These are phyloP conservation scores for Ambastaia sidthimunki DNA, from an alignment of 2,797 vertebrate species.

Conservation along the genomic window DNA sequence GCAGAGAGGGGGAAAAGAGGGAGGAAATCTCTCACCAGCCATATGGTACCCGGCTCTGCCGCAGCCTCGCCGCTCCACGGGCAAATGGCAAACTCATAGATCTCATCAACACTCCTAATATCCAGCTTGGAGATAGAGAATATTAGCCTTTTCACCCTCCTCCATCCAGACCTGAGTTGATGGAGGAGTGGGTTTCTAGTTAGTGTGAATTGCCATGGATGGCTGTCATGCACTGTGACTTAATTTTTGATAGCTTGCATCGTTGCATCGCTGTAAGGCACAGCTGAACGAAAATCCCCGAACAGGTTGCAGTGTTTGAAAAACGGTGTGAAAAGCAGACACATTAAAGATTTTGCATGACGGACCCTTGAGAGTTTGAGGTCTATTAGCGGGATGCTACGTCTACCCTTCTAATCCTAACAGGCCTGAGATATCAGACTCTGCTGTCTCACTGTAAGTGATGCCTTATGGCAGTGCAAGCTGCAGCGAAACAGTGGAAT, in stretches of 20 bases:
- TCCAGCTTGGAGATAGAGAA: constrained; percentile 77
- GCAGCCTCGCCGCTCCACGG: constrained; percentile 80
- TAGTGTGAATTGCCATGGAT: constrained; percentile 41
- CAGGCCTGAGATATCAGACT: constrained; percentile 75
- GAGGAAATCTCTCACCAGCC: constrained; percentile 91
- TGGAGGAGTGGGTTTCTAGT: constrained; percentile 45
- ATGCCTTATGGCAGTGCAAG: constrained; percentile 76
- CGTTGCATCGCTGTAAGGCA: constrained; percentile 38
- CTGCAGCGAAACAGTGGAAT: constrained; percentile 73
- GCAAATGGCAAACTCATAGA: constrained; percentile 85
- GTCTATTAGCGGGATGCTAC: constrained; percentile 79
- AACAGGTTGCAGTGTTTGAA: constrained; percentile 67
- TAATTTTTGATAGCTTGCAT: constrained; percentile 33
- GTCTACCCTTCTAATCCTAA: constrained; percentile 79
- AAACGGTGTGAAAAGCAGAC: constrained; percentile 55
- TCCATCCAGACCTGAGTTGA: constrained; percentile 51
- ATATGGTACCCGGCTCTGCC: constrained; percentile 90
- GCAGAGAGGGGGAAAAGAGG: constrained; percentile 82
- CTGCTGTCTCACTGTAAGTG: constrained; percentile 72
- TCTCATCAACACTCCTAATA: constrained; percentile 84
- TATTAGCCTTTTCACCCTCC: constrained; percentile 72
- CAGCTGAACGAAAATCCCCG: constrained; percentile 56
- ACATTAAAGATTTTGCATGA: constrained; percentile 65
- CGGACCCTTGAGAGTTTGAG: constrained; percentile 71
- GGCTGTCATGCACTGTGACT: constrained; percentile 48